These are phyloP conservation scores for Daphoenositta chrysoptera DNA, from an alignment of 2,113 vertebrate species.

Conservation along the genomic window DNA sequence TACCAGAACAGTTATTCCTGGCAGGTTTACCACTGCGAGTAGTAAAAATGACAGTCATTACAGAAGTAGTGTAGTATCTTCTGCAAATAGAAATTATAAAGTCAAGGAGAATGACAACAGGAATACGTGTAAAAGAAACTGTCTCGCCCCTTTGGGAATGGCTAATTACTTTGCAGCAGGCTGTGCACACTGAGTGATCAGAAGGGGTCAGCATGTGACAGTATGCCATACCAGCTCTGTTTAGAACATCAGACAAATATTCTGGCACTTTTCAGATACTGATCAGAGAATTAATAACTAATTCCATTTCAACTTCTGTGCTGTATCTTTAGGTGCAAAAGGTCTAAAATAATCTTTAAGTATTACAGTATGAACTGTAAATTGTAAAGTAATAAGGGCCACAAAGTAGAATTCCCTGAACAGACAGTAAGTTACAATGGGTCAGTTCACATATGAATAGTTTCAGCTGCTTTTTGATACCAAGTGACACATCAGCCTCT, in stretches of 20 bases:
- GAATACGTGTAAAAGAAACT: not conserved
- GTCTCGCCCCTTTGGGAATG: not conserved
- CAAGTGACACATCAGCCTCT: slow-evolving; percentile 28
- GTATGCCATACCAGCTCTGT: not conserved
- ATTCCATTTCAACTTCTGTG: not conserved
- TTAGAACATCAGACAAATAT: not conserved
- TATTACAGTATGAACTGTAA: not conserved
- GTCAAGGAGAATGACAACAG: not conserved
- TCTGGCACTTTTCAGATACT: not conserved
- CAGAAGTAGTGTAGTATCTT: not conserved
- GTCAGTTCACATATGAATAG: not conserved
- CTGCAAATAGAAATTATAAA: not conserved
- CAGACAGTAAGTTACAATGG: not conserved
- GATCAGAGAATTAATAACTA: not conserved
- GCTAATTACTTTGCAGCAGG: not conserved
- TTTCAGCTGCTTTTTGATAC: slow-evolving; percentile 39
- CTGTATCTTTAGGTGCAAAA: not conserved
- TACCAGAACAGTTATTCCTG: not conserved
- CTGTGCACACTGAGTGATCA: not conserved
- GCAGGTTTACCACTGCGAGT: not conserved
- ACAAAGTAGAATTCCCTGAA: not conserved
- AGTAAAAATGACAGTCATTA: not conserved
- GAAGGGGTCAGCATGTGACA: not conserved
- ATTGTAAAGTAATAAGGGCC: not conserved
- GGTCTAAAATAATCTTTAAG: not conserved